phyloP scores from a whole-genome alignment of 2,113 vertebrate genomes.

The Callithrix jacchus region DNA sequence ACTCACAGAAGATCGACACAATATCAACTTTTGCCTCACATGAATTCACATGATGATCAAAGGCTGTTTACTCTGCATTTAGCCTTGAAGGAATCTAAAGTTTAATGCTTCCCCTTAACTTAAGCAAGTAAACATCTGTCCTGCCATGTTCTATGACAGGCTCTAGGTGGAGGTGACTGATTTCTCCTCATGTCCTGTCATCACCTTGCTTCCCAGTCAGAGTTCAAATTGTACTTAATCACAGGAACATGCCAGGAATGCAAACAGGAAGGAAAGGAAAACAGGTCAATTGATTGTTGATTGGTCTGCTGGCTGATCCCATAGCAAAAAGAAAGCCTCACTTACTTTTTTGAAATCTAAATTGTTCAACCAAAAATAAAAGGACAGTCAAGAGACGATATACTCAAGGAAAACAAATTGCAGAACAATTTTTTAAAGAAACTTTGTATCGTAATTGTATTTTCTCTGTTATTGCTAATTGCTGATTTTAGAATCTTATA shows the following conservation, averaged over 20 bases:
- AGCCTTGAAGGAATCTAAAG: neutral
- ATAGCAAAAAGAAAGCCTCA: neutral
- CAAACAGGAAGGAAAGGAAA: constrained; percentile 63
- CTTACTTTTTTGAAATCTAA: neutral
- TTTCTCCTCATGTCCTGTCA: constrained; percentile 40
- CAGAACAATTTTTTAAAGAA: neutral
- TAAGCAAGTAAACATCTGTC: constrained; percentile 45
- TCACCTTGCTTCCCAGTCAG: constrained; percentile 42
- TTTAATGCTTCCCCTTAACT: neutral
- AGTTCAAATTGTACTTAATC: constrained; percentile 60
- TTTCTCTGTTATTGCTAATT: neutral
- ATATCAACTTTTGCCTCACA: neutral
- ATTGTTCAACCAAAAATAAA: constrained; percentile 1
- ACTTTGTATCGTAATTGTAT: neutral
- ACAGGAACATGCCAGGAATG: constrained; percentile 60
- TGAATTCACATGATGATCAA: constrained; percentile 3
- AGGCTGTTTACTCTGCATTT: constrained; percentile 28
- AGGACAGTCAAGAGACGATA: neutral
- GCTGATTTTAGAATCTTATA: constrained; percentile 37
- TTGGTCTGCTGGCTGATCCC: constrained; percentile 1
- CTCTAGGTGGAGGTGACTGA: constrained; percentile 44
- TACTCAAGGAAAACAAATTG: neutral
- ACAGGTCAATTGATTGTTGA: constrained; percentile 59
- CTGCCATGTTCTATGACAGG: neutral
- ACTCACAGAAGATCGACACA: neutral